A percentile compares a stretch with the other conserved stretches of the same genome.
Conservation (phyloP, 2,888 invertebrate species). For the Coelinius sp. region DNA sequence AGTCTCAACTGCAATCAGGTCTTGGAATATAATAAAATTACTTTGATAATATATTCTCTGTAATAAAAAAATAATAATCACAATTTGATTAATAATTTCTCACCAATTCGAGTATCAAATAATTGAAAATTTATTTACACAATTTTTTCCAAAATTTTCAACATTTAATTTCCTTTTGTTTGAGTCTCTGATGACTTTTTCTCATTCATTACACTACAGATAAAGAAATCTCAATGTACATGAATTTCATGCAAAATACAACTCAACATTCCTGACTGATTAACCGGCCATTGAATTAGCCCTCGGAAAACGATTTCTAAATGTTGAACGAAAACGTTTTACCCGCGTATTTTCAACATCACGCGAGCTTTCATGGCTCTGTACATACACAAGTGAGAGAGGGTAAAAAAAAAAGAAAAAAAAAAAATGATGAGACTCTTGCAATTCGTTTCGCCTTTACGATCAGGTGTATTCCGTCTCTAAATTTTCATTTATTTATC, state of each 20-base stretch:
- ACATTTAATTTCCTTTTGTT: too few species aligned
- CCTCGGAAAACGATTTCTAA: slow-evolving; percentile 31
- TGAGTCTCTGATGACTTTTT: background rate
- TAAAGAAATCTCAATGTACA: slow-evolving; percentile 13
- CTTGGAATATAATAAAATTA: slow-evolving; percentile 1
- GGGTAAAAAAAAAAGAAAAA: slow-evolving; percentile 1
- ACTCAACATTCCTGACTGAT: slow-evolving; percentile 34
- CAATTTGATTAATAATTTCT: background rate
- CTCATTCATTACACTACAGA: background rate
- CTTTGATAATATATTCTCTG: background rate
- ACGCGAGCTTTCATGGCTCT: slow-evolving; percentile 37
- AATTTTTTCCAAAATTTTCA: too few species aligned
- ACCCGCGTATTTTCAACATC: slow-evolving; percentile 28
- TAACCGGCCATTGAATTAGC: slow-evolving; percentile 37
- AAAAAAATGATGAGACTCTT: slow-evolving; percentile 23
- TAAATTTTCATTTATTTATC: slow-evolving; percentile 21
- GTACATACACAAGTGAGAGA: slow-evolving; percentile 25
- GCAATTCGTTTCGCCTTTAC: slow-evolving; percentile 22
- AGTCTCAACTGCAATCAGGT: slow-evolving; percentile 7
- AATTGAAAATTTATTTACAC: too few species aligned
- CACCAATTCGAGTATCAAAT: too few species aligned
- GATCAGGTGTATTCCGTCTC: slow-evolving; percentile 20
- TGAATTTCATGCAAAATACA: background rate
- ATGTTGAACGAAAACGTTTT: slow-evolving; percentile 30
- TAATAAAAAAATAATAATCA: background rate